These are phyloP conservation scores for Platycheirus albimanus DNA, from an alignment of 2,888 invertebrate genomes.

Conservation along the genomic window DNA sequence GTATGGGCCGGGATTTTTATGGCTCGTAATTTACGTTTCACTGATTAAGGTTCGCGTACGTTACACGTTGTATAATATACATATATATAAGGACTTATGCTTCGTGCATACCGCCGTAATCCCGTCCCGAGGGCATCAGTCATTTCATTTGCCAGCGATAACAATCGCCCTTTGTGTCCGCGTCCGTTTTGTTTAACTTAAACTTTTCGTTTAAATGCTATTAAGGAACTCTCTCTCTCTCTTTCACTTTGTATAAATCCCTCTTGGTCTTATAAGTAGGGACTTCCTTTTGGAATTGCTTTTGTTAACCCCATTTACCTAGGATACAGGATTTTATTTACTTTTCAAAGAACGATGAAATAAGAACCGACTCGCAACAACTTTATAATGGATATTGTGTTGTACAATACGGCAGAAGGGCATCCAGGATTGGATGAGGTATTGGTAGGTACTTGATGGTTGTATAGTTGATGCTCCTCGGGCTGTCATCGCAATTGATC, in stretches of 20 bases:
- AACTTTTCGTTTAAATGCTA: slow-evolving; percentile 42
- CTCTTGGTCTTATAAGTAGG: slow-evolving; percentile 25
- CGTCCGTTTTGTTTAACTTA: slow-evolving; percentile 49
- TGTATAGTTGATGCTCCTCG: slow-evolving; percentile 1
- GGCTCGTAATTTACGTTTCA: slow-evolving; percentile 61
- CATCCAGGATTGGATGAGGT: background rate
- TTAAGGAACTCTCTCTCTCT: background rate
- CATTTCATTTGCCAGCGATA: slow-evolving; percentile 57
- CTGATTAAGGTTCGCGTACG: slow-evolving; percentile 47
- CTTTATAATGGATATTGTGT: slow-evolving; percentile 36
- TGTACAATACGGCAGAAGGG: background rate
- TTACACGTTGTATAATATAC: background rate
- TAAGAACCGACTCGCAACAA: slow-evolving; percentile 30
- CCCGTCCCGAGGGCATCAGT: slow-evolving; percentile 58
- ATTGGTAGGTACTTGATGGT: too few relatives aligned
- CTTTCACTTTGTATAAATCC: background rate
- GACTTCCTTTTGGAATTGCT: slow-evolving; percentile 50
- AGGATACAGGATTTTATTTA: slow-evolving; percentile 38
- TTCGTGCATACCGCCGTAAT: background rate
- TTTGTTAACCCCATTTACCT: slow-evolving; percentile 47
- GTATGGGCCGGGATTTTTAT: slow-evolving; percentile 59
- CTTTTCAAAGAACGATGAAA: slow-evolving; percentile 45
- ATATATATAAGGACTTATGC: background rate
- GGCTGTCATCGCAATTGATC: slow-evolving; percentile 63
- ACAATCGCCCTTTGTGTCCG: slow-evolving; percentile 44